Conservation (phyloP, 2,888 invertebrate species). For the Glaucopsyche alexis region DNA sequence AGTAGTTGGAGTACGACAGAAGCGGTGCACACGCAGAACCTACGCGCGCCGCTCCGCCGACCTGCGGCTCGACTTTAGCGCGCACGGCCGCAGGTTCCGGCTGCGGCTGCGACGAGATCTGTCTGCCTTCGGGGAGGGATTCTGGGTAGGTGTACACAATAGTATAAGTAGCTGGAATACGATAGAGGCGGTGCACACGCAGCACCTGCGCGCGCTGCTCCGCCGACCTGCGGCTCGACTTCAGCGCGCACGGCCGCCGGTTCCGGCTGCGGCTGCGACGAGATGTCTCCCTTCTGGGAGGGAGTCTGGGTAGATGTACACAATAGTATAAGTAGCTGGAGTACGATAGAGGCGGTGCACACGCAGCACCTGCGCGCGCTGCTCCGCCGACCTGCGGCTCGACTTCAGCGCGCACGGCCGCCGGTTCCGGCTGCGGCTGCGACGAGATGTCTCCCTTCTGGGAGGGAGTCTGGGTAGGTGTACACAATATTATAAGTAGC, state of each 20-base stretch:
- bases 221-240: too few relatives aligned
- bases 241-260: too few relatives aligned
- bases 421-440: constrained; percentile 90
- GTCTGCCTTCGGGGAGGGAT: constrained; percentile 89
- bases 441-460: constrained; percentile 92
- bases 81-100: too few relatives aligned
- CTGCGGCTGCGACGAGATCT: too few relatives aligned
- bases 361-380: constrained; percentile 81
- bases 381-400: constrained; percentile 81
- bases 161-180: constrained; percentile 93
- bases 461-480: constrained; percentile 78
- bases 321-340: constrained; percentile 89
- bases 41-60: constrained; percentile 85
- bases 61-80: too few relatives aligned
- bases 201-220: constrained; percentile 86
- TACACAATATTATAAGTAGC: constrained; percentile 87
- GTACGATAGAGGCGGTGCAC: constrained; percentile 86
- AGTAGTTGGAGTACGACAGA: constrained; percentile 90
- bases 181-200: constrained; percentile 83
- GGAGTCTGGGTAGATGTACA: constrained; percentile 73
- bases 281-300: constrained; percentile 89
- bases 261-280: too few relatives aligned
- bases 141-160: too few relatives aligned
- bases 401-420: constrained; percentile 90
- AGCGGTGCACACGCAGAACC: constrained; percentile 80